These are phyloP conservation scores for Phylloscopus whistleri DNA, from an alignment of 2,113 vertebrate genomes.

Conservation along the genomic window DNA sequence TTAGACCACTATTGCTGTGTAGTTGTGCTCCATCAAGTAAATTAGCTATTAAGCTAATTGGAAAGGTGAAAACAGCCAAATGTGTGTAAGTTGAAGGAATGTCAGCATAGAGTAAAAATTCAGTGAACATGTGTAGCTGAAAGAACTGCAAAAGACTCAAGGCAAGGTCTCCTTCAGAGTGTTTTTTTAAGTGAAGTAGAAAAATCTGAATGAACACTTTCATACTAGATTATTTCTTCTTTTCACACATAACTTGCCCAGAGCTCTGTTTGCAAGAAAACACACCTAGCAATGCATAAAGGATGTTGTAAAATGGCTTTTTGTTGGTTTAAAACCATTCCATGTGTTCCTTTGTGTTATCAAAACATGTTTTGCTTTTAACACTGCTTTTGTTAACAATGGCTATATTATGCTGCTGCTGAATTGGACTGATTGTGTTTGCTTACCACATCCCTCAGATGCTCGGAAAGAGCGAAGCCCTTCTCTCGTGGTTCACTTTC, in stretches of 20 bases:
- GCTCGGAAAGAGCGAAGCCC: background rate
- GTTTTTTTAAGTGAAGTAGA: background rate
- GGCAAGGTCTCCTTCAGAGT: background rate
- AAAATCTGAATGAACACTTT: background rate
- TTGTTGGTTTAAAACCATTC: background rate
- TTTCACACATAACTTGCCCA: background rate
- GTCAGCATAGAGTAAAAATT: background rate
- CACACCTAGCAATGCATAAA: background rate
- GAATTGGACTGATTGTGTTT: constrained; percentile 24
- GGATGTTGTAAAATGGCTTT: background rate
- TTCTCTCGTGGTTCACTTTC: background rate
- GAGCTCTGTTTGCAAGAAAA: background rate
- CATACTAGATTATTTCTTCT: background rate
- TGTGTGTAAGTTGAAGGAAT: background rate
- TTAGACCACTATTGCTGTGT: background rate
- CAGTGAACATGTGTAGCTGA: background rate
- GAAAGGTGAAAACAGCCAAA: background rate
- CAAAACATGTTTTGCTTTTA: constrained; percentile 39
- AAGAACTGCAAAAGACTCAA: background rate
- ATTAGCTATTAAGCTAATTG: background rate
- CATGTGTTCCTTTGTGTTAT: background rate
- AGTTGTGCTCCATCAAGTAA: background rate
- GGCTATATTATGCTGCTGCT: background rate
- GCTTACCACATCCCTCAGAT: background rate
- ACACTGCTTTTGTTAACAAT: background rate